Conservation (phyloP, 2,113 vertebrate genomes). For the Noctilio leporinus region DNA sequence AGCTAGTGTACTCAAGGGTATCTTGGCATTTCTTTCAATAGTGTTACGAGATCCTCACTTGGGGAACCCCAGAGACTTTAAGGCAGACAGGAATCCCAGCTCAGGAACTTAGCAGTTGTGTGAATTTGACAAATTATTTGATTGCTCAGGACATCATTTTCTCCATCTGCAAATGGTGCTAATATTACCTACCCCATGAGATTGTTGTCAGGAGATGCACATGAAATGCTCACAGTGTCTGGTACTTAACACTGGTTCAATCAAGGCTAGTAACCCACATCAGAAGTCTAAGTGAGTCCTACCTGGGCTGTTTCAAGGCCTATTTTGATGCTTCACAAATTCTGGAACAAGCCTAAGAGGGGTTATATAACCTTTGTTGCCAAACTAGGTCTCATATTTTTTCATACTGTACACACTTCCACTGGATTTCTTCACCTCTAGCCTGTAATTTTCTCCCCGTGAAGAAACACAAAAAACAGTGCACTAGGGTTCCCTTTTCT, state of each 20-base stretch:
- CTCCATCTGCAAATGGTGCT: neutral
- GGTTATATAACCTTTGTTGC: neutral
- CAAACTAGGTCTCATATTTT: neutral
- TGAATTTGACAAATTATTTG: neutral
- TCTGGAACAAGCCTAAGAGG: neutral
- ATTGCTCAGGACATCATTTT: neutral
- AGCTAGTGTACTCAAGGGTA: neutral
- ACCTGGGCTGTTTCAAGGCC: neutral
- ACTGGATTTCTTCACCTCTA: neutral
- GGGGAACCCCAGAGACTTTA: neutral
- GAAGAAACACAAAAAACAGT: too few species aligned
- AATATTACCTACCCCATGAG: neutral
- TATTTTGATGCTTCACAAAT: neutral
- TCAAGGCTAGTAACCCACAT: neutral
- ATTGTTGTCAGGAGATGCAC: neutral
- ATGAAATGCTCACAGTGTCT: neutral
- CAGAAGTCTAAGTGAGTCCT: neutral
- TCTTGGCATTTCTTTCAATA: neutral
- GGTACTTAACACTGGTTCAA: neutral
- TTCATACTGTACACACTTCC: neutral
- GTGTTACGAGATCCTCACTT: neutral
- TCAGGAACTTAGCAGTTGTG: neutral
- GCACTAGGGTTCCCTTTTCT: too few species aligned
- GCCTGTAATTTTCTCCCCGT: neutral
- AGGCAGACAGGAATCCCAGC: neutral